Evolutionary conservation across 1,140 invertebrate genomes (phyloP).

Genomic region (Drosophila navojoa): DNA sequence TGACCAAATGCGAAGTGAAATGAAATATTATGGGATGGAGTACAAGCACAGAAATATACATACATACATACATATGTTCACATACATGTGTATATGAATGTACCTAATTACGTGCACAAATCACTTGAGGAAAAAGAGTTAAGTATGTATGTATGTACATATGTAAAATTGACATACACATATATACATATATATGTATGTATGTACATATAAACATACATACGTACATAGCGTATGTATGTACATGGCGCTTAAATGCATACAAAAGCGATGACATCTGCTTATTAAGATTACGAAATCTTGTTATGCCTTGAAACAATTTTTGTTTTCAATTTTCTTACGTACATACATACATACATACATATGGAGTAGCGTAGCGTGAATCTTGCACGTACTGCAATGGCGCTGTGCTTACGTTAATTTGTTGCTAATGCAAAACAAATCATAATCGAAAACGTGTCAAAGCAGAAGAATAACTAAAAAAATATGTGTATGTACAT

Average conservation of each 20-base stretch:
- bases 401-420: conserved; percentile 25
- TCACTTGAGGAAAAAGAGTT: not conserved
- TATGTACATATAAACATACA: not conserved
- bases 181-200: not conserved
- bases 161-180: not conserved
- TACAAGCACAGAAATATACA: conserved; percentile 2
- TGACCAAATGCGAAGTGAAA: conserved; percentile 26
- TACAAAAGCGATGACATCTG: conserved; percentile 22
- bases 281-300: conserved; percentile 38
- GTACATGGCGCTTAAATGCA: not conserved
- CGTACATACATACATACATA: no score
- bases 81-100: not conserved
- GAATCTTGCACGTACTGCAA: conserved; percentile 17
- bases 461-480: conserved; percentile 57
- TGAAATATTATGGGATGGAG: conserved; percentile 9
- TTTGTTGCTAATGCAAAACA: conserved; percentile 17
- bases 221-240: not conserved
- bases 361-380: no score
- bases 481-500: not conserved
- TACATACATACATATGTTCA: not conserved
- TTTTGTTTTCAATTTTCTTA: not conserved
- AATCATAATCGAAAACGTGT: conserved; percentile 66
- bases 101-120: conserved; percentile 4
- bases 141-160: not conserved
- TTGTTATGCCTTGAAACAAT: conserved; percentile 48